Base-by-base conservation (phyloP, 2,797 vertebrate genomes). In the Protonibea diacanthus region DNA sequence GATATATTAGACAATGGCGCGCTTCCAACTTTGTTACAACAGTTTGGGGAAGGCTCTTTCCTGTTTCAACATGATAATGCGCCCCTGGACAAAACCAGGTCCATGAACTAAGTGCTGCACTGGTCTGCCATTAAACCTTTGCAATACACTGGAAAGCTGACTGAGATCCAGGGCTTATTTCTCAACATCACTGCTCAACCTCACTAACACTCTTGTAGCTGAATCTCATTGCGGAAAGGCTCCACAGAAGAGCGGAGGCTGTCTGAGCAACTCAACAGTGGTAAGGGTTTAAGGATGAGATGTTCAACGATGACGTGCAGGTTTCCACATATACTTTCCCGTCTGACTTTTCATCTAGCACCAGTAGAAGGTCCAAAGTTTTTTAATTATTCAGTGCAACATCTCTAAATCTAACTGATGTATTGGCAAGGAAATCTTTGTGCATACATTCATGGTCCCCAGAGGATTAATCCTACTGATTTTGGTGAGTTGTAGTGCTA, bases 151-250 rank as follows among this genome's bases (percentile, higher is more conserved):
- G 11, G 4, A 74, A 52, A 12, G 10, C 57, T 3, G 4, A 49
- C 20, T 15, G 23, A 67, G 71, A 85, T 45, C 70, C 33, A 44
- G 78, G 45, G 20, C 51, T 60, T 65, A 44, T 58, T 75, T 73
- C 64, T 47, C 63, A 66, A 65, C 70, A 74, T 75, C 71, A 64
- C 78, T 63, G 61, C 66, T 80, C 77, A 78, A 73, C 66, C 73
- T 47, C 21, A 63, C 61, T 74, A 77, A 87, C 60, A 70, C 83
- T 71, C 57, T 68, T 65, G 53, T 61, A 71, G 76, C 78, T 85
- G 63, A 84, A 88, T 78, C 71, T 20, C 27, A 56, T 65, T 25
- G 56, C 45, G 40, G 47, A 75, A 82, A 76, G 49, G 42, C 59
- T 52, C 33, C 48, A 40, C 45, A 51, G 59, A 51, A 44, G 48